Evolutionary conservation across 2,113 vertebrate species (phyloP).

Genomic region (Aspidoscelis tigris): DNA sequence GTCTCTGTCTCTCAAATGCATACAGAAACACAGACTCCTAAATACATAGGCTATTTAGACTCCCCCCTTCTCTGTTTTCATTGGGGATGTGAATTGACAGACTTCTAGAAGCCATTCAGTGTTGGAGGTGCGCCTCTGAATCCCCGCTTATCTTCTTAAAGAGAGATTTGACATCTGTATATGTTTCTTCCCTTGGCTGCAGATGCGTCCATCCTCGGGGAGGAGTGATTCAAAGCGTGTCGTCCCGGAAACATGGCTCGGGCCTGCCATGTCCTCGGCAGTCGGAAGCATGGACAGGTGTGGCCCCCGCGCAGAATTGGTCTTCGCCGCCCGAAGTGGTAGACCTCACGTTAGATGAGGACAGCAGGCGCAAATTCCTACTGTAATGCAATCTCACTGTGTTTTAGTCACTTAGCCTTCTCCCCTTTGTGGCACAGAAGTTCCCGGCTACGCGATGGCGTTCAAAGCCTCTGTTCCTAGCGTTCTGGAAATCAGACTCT

Average conservation of each 20-base stretch:
- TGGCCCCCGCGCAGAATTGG: conserved; percentile 89
- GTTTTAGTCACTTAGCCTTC: conserved; percentile 56
- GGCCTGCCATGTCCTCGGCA: conserved; percentile 80
- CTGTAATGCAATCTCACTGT: conserved; percentile 85
- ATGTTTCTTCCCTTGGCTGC: conserved; percentile 30
- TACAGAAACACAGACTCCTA: no score
- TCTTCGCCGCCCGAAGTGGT: conserved; percentile 92
- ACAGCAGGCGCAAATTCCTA: conserved; percentile 91
- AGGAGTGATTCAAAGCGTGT: conserved; percentile 95
- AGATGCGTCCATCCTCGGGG: conserved; percentile 91
- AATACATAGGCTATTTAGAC: background rate
- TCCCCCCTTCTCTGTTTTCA: background rate
- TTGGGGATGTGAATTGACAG: no score
- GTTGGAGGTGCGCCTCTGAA: no score
- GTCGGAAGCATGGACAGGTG: conserved; percentile 87
- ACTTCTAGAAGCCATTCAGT: no score
- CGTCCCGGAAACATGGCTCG: conserved; percentile 88
- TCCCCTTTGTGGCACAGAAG: conserved; percentile 62
- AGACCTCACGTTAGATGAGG: conserved; percentile 96
- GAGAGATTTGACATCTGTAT: accelerated
- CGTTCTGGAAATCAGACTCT: conserved; percentile 66
- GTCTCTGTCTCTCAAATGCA: no score
- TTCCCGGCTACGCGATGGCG: conserved; percentile 65
- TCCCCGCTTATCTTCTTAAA: no score
- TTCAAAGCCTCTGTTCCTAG: conserved; percentile 70